Conservation (phyloP, 1,140 invertebrate genomes). For the Sarcophaga peregrina region DNA sequence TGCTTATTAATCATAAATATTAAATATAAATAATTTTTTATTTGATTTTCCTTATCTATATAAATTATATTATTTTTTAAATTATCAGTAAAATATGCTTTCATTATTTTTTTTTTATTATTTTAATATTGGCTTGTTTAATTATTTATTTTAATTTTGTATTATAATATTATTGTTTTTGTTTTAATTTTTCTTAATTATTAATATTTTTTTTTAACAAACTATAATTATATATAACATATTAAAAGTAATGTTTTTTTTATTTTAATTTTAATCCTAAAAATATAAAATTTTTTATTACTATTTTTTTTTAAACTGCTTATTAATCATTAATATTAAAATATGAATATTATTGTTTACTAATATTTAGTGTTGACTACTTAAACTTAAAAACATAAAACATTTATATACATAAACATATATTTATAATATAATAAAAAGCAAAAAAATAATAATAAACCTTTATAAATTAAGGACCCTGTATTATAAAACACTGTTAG, state of each 20-base stretch:
- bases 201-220: not conserved
- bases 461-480: constrained; percentile 21
- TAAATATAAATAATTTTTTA: not conserved
- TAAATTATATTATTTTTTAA: no score
- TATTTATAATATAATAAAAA: not conserved
- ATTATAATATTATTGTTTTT: not conserved
- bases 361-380: constrained; percentile 42
- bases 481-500: constrained; percentile 38
- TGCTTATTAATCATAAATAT: constrained; percentile 29
- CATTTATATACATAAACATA: no score
- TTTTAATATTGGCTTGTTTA: not conserved
- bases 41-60: not conserved
- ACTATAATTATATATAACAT: not conserved
- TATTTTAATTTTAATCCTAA: not conserved
- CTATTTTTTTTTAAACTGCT: constrained; percentile 12
- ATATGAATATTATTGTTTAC: constrained; percentile 34
- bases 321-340: constrained; percentile 8
- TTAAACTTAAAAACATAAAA: constrained; percentile 24
- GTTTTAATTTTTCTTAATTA: not conserved
- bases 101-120: not conserved
- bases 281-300: not conserved
- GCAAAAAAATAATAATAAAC: not conserved
- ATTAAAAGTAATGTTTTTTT: not conserved
- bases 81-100: not conserved
- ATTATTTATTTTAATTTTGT: constrained; percentile 6